Conservation (phyloP, 92 coral and sea anemone genomes). For the Isaurus tuberculatus region DNA sequence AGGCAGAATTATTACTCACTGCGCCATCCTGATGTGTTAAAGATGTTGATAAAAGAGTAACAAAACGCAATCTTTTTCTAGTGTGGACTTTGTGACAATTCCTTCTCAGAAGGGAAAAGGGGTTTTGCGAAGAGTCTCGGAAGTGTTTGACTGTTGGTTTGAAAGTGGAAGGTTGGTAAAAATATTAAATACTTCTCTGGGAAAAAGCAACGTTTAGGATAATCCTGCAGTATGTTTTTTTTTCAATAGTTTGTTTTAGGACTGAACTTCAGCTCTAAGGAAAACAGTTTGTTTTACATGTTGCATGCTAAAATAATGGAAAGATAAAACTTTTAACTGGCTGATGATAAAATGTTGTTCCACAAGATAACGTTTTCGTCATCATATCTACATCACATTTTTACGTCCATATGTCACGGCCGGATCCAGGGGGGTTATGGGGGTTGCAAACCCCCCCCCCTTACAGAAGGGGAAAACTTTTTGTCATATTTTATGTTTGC, state of each 20-base stretch:
- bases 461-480: too few relatives aligned
- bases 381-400: too few relatives aligned
- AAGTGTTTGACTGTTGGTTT: slow-evolving; percentile 99
- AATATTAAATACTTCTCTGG: neutral
- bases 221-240: neutral
- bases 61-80: slow-evolving; percentile 14
- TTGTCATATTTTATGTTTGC: too few relatives aligned
- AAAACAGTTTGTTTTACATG: too few relatives aligned
- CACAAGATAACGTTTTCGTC: too few relatives aligned
- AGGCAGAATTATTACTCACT: too few relatives aligned
- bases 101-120: slow-evolving; percentile 98
- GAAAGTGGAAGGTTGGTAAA: slow-evolving; percentile 96
- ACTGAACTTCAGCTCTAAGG: neutral
- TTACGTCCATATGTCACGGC: too few relatives aligned
- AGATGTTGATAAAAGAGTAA: neutral
- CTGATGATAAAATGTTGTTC: too few relatives aligned
- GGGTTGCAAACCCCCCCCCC: too few relatives aligned
- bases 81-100: slow-evolving; percentile 90
- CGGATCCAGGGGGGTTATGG: too few relatives aligned
- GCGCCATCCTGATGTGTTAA: neutral
- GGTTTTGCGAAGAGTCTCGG: slow-evolving; percentile 82
- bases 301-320: too few relatives aligned
- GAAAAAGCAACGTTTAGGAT: neutral
- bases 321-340: too few relatives aligned
- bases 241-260: neutral